Evolutionary conservation across 2,797 vertebrate species (phyloP), one percentile per base, ranked within the genome.

Genomic region (Scleropages formosus): DNA sequence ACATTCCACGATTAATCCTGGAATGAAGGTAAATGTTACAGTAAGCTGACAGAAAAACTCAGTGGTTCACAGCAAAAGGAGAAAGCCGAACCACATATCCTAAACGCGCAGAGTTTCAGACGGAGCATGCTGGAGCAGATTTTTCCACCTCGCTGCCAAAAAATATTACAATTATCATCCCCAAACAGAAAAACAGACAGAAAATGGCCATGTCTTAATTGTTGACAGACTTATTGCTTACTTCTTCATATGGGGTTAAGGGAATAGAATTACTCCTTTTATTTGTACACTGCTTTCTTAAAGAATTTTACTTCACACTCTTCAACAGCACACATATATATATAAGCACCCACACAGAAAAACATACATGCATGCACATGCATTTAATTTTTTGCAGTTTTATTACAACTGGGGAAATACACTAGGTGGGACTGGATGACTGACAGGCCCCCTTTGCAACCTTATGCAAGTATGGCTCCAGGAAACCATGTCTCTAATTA

Each of bases 211-310:
- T 0, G 10, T 20, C 47, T 70, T 69, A 53, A 31, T 22, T 39
- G 49, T 56, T 20, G 24, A 60, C 56, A 20, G 44, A 60, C 75
- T 53, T 69, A 47, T 58, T 31, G 24, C 65, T 61, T 20, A 68
- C 65, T 27, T 47, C 39, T 49, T 44, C 74, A 75, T 61, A 10
- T 56, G 70, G 66, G 65, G 75, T 69, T 75, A 75, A 13, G 53
- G 44, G 24, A 60, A 61, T 7, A 39, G 16, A 24, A 56, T 60
- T 39, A 60, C 44, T 16, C 64, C 58, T 70, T 70, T 75, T 65
- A 60, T 13, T 22, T 22, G 71, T 18, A 7, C 8, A 20, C 4
- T 22, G 47, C 46, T 46, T 72, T 61, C 39, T 11, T 53, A 73
- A 49, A 62, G 39, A 63, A 73, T 39, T 27, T 13, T 49, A 22